Base-by-base conservation (phyloP, 1,140 invertebrate species). In the Drosophila sulfurigaster region DNA sequence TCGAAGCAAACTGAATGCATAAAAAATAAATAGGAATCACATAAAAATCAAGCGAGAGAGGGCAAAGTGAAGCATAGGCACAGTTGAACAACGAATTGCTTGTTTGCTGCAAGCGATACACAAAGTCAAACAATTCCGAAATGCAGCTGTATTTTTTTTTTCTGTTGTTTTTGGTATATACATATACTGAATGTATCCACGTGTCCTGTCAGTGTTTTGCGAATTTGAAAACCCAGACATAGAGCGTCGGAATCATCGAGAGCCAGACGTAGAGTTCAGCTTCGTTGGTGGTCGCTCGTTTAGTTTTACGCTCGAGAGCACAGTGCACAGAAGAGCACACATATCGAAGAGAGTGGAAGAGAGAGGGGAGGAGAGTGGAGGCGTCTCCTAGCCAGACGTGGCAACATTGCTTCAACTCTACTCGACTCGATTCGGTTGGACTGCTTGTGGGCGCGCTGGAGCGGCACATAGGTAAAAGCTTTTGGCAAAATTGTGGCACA, bases 401-500 rank as follows among this genome's bases (percentile, higher is more conserved):
- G 35, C 35, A 10, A 3, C 7, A 8, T 8, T 52, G 41, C 25
- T 60, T 6, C 43, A 3, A n/a, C 13, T 16, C 6, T 13, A 5
- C 13, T 32, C 28, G 45, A 41, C 35, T 60, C 45, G 25, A 16
- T 63, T 74, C 70, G 54, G 15, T 41, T 59, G 38, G 63, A 11
- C 54, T 59, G 62, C 49, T 45, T 62, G 62, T 64, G 70, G 58
- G 75, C 57, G 70, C 68, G 70, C 68, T 65, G 65, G 46, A 63
- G 71, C 64, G 81, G 85, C 75, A 81, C 86, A 88, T 85, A 89
- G 78, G 85, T 85, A 89, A 89, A 89, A 89, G 81, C 85, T 89
- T 89, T 89, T 76, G 85, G 85, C 85, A 69, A 89, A 89, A 89
- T 85, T 89, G 85, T 89, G 72, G 78, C 85, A 89, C 85, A 88